These are phyloP conservation scores for Graptemys geographica DNA, from an alignment of 2,797 vertebrate species.

Conservation along the genomic window DNA sequence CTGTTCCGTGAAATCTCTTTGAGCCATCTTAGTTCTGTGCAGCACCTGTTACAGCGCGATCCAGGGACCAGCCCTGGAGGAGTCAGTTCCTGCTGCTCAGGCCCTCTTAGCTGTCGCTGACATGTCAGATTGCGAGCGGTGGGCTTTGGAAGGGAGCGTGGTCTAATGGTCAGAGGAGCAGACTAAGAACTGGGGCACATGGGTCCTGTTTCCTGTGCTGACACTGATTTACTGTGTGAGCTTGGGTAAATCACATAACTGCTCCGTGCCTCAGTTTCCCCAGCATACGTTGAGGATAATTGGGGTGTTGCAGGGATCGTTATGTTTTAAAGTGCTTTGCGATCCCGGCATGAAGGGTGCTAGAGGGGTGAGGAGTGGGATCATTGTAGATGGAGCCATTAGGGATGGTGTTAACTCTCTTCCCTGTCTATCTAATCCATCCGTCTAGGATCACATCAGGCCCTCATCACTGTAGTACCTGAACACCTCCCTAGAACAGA, in stretches of 20 bases:
- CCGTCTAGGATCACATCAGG: neutral
- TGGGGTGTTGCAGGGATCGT: fast-evolving
- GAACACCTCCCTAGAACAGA: neutral
- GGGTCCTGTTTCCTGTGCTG: neutral
- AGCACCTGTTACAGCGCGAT: neutral
- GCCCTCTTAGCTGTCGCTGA: neutral
- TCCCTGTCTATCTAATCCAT: neutral
- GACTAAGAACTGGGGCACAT: fast-evolving
- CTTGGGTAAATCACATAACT: neutral
- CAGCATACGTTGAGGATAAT: neutral
- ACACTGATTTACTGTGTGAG: neutral
- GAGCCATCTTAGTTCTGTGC: neutral
- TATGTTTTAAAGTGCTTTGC: neutral
- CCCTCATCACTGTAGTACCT: neutral
- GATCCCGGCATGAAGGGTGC: fast-evolving
- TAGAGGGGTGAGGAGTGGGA: fast-evolving
- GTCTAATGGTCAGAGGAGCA: fast-evolving
- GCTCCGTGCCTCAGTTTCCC: neutral
- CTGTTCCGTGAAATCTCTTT: neutral
- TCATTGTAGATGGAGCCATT: fast-evolving
- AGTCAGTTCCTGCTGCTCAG: neutral
- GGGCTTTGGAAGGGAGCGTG: fast-evolving
- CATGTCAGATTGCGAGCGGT: neutral
- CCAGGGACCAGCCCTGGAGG: neutral
- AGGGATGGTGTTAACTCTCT: fast-evolving